phyloP scores from a whole-genome alignment of 1,140 invertebrate species.

The Orchestia grillus region DNA sequence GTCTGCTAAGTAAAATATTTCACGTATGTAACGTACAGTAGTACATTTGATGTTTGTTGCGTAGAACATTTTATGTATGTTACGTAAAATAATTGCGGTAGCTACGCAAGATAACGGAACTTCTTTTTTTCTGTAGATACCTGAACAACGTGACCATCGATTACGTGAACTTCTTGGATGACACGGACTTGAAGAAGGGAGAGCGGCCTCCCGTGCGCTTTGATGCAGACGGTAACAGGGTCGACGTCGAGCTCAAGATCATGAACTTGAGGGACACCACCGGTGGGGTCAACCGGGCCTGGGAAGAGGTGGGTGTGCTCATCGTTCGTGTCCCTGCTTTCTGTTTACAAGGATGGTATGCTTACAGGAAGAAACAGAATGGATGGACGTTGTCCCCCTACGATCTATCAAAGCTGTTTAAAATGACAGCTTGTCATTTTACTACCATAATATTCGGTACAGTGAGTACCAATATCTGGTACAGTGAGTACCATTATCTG shows the following conservation, averaged over 20 bases:
- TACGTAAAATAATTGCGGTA: not conserved
- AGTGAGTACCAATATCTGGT: too few species aligned
- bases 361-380: too few species aligned
- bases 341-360: too few species aligned
- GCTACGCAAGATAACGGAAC: not conserved
- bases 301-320: slow-evolving; percentile 84
- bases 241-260: slow-evolving; percentile 89
- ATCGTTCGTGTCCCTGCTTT: not conserved
- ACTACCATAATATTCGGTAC: too few species aligned
- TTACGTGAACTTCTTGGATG: slow-evolving; percentile 76
- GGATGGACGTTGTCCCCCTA: too few species aligned
- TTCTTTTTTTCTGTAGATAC: slow-evolving; percentile 64
- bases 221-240: slow-evolving; percentile 88
- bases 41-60: too few species aligned
- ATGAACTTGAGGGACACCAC: slow-evolving; percentile 84
- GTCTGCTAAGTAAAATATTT: too few species aligned
- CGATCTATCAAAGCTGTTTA: too few species aligned
- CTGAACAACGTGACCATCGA: slow-evolving; percentile 62
- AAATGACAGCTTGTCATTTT: too few species aligned
- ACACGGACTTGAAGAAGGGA: slow-evolving; percentile 29
- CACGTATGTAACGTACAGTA: too few species aligned
- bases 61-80: not conserved
- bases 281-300: slow-evolving; percentile 77
- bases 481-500: too few species aligned
- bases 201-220: slow-evolving; percentile 77